phyloP scores from a whole-genome alignment of 64 coral and sea anemone genomes.

The Pocillopora damicornis region DNA sequence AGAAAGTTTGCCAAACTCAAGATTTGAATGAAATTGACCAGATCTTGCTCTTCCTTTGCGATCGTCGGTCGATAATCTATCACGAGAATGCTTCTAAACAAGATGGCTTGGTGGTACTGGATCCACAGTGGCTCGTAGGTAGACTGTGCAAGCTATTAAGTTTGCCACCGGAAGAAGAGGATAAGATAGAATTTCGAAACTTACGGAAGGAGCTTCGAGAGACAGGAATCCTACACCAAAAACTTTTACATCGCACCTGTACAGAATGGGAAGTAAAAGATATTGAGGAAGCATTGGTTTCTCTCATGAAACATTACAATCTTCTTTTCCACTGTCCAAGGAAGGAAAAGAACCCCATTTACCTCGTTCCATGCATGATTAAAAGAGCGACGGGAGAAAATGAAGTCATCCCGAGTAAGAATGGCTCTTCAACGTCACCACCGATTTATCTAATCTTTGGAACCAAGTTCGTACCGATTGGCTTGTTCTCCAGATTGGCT shows the following conservation, averaged over 20 bases:
- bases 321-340: background rate
- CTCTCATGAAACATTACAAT: background rate
- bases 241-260: background rate
- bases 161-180: background rate
- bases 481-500: constrained; percentile 1
- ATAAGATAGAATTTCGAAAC: background rate
- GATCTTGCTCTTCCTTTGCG: constrained; percentile 18
- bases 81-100: background rate
- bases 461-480: background rate
- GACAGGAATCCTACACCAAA: background rate
- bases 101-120: constrained; percentile 19
- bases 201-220: background rate
- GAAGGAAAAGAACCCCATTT: background rate
- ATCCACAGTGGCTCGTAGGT: constrained; percentile 10
- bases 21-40: background rate
- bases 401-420: background rate
- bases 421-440: too few relatives aligned
- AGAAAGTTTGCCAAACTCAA: background rate
- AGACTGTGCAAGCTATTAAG: background rate
- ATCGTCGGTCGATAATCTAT: background rate
- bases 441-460: constrained; percentile 10
- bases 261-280: background rate
- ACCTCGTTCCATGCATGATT: constrained; percentile 15
- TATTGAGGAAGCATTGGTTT: background rate
- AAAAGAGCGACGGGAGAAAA: background rate